Evolutionary conservation across 2,113 vertebrate species (phyloP), one percentile per base, ranked within the genome.

Genomic region (Phainopepla nitens): DNA sequence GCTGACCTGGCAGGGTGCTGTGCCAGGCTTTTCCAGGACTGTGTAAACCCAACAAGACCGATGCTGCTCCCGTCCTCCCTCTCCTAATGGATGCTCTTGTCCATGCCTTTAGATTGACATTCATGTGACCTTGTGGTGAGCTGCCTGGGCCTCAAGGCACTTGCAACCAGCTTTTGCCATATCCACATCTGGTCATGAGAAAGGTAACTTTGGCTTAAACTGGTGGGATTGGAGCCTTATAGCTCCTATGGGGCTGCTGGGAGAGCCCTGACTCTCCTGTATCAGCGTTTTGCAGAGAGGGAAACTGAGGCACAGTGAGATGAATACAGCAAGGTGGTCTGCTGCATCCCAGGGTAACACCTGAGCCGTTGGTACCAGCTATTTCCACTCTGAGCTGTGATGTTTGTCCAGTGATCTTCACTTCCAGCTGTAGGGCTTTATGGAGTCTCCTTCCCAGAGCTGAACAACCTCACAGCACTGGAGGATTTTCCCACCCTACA

Each of bases 1-100:
- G 20, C 89, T 89, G 95, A 94, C 79, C 94, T 95, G 91, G 93
- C 86, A 91, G 82, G 91, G 72, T 66, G 72, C 91, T 95, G 76
- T 73, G 91, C 80, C 47, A 89, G 69, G 94, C 89, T 89, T 77
- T 93, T 83, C 71, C 44, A 6, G 51, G 84, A 33, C 91, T 93
- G 39, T 1, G 0, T 57, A 53, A 90, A 66, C 88, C 42, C 45
- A 25, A 20, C 3, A 2, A 49, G 76, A 81, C 35, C 4, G 4
- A 10, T 36, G 42, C 56, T 90, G 51, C 90, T 88, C 35, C n/a
- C 1, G 5, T 27, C 33, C 47, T 83, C 10, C 60, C 39, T 69
- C 60, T 51, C 71, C 27, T 29, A 20, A 31, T 12, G 39, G 24
- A 24, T 57, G 24, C 42, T 83, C 33, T 39, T 80, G 14, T n/a